Conservation (phyloP, 2,888 invertebrate genomes). For the Phytoseiulus persimilis region DNA sequence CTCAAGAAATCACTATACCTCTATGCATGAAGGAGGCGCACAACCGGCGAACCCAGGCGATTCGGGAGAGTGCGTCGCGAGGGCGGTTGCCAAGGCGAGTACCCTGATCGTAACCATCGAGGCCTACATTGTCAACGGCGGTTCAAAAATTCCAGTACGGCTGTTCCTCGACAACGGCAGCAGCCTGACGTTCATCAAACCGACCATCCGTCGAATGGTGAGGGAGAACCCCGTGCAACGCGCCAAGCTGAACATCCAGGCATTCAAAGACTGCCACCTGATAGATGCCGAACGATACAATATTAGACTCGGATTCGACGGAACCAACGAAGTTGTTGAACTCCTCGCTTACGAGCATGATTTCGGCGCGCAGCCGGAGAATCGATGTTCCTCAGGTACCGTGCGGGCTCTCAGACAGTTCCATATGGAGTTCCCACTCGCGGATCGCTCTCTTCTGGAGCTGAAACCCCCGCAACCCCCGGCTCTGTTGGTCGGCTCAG, state of each 20-base stretch:
- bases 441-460: neutral
- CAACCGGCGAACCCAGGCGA: too few relatives aligned
- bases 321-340: neutral
- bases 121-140: neutral
- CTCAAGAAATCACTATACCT: neutral
- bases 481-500: neutral
- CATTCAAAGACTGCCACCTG: neutral
- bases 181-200: neutral
- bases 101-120: neutral
- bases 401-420: neutral
- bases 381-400: neutral
- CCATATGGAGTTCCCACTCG: neutral
- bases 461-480: neutral
- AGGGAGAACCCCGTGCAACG: neutral
- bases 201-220: neutral
- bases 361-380: neutral
- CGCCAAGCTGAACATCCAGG: neutral
- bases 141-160: neutral
- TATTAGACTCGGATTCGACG: neutral
- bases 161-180: conserved; percentile 10
- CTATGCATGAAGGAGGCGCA: neutral
- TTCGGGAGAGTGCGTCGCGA: neutral
- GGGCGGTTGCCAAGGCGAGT: neutral
- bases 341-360: neutral
- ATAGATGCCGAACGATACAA: neutral